Base-by-base conservation (phyloP, 2,888 invertebrate species). In the Luperina nickerlii region DNA sequence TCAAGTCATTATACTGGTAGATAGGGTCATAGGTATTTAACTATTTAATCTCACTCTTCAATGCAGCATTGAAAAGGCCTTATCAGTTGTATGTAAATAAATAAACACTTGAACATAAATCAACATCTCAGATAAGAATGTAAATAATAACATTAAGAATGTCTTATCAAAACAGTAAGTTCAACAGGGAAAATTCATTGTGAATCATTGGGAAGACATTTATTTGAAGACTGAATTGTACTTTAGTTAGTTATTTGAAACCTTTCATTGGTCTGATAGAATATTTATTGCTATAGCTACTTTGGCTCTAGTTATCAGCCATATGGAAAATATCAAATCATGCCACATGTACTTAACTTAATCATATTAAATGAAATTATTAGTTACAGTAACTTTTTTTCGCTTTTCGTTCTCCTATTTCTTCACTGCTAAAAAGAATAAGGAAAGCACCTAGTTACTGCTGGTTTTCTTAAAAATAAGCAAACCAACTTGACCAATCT, bases 401-500 rank as follows among this genome's bases (percentile, higher is more conserved):
- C 18, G 1, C 45, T 54, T 62, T 15, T 38, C 15, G 15, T 15
- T 11, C 3, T 11, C 24, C 38, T 24, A 71, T 67, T 77, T 48
- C 2, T 13, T 42, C 2, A 24, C 2, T 48, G 15, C 24, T n/a
- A 62, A 54, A 57, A 60, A 38, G 11, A 42, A 48, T 8, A 38
- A 54, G 18, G 7, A 60, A 66, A 78, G 15, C n/a, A 13, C 11
- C 2, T 65, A 27, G 24, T 38, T 24, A 45, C 9, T 1, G 9
- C 48, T 57, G 1, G 24, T 63, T 51, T 74, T 74, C 4, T 32
- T 75, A 48, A 32, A 74, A 70, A 85, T 74, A 78, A 86, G 77
- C 42, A 72, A 73, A 66, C 27, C 80, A 89, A 90, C 88, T 90
- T 91, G 89, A 89, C 87, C 83, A 74, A 86, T 87, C 82, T 6